Base-by-base conservation (phyloP, 1,140 invertebrate genomes). In the Andrena cerasifolii region DNA sequence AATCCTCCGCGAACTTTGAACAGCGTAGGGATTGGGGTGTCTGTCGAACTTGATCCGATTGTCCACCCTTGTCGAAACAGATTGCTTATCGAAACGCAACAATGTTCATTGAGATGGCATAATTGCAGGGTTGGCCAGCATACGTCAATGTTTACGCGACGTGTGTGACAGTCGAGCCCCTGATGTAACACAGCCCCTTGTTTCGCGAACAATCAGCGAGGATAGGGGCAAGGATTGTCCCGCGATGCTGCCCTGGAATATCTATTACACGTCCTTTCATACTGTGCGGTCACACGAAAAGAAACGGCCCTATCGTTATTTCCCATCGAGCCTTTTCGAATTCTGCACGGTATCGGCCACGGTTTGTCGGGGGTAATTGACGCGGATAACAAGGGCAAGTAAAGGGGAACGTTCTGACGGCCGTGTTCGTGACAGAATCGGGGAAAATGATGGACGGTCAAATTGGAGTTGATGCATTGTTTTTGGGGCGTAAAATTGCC, bases 241-340 rank as follows among this genome's bases (percentile, higher is more conserved):
- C 78, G 76, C 81, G 70, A 84, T 73, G 72, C 83, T 78, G 62
- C 72, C 54, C 79, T 68, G 58, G 77, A 85, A 85, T 83, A 83
- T 87, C 82, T 31, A 86, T 86, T 83, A 80, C 82, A 58, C 67
- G 53, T 14, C 53, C 47, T 43, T 79, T 54, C 66, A 54, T 66
- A 53, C 16, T 67, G 59, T 49, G 54, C 54, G 79, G 45, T 56
- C 80, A 33, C 47, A 28, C 54, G 74, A 53, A 43, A 83, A 82
- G 68, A 71, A 78, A 53, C 28, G 24, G 58, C 47, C 10, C n/a
- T 2, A 47, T 68, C 68, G 65, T 79, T 79, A 59, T 47, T 74
- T 53, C 28, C 33, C 36, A 33, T 21, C 4, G 18, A 7, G 62
- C 36, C 54, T 47, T 61, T 45, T 33, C 36, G 40, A 72, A 67